Evolutionary conservation across 2,888 invertebrate species (phyloP).

Genomic region (Panzeria rudis): DNA sequence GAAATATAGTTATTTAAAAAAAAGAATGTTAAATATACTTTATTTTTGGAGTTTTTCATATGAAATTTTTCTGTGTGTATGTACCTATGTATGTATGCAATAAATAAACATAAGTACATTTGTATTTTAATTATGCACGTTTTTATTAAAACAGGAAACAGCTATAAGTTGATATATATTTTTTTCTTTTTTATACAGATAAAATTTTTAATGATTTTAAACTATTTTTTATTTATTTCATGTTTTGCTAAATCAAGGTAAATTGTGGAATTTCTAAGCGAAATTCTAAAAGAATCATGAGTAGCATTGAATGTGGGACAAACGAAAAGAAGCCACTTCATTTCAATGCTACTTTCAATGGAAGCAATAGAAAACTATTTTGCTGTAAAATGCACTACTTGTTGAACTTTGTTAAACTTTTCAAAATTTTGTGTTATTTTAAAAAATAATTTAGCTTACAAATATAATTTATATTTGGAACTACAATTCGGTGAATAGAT

Average conservation of each 20-base stretch:
- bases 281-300: conserved; percentile 8
- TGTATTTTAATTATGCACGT: conserved; percentile 5
- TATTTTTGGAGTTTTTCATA: too few species aligned
- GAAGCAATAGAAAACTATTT: neutral
- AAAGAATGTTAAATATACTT: too few species aligned
- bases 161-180: conserved; percentile 21
- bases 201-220: conserved; percentile 24
- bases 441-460: too few species aligned
- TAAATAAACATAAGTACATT: neutral
- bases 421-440: too few species aligned
- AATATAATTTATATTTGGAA: too few species aligned
- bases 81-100: neutral
- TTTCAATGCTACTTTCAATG: conserved; percentile 15
- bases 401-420: too few species aligned
- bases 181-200: conserved; percentile 15
- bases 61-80: neutral
- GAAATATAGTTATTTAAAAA: too few species aligned
- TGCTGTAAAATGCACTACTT: neutral
- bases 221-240: neutral
- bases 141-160: conserved; percentile 33
- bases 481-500: too few species aligned
- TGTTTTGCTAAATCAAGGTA: conserved; percentile 26
- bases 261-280: conserved; percentile 13
- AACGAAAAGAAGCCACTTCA: neutral
- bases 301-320: conserved; percentile 2